These are phyloP conservation scores for Phyllopteryx taeniolatus DNA, from an alignment of 2,113 vertebrate genomes.

Conservation along the genomic window DNA sequence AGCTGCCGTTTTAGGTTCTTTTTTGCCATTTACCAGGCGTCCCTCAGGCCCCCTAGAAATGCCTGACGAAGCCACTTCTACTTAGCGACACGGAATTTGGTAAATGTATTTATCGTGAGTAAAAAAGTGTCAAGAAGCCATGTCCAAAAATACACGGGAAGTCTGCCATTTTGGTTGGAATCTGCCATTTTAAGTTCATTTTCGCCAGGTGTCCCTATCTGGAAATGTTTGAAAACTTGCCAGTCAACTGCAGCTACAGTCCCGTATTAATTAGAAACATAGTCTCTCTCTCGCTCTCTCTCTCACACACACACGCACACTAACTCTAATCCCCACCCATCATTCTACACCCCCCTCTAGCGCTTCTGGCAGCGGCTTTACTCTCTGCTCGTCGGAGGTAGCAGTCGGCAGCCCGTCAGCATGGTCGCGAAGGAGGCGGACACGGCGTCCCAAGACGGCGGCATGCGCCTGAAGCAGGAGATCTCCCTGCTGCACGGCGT, in stretches of 20 bases:
- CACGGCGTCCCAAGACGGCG: conserved; percentile 29
- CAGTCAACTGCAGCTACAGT: neutral
- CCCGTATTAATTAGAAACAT: neutral
- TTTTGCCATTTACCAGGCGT: too few relatives aligned
- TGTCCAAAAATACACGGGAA: too few relatives aligned
- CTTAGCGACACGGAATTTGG: too few relatives aligned
- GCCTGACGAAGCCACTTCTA: too few relatives aligned
- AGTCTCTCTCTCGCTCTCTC: neutral
- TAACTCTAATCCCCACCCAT: neutral
- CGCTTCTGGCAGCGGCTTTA: neutral
- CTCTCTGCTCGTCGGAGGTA: neutral
- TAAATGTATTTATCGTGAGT: too few relatives aligned
- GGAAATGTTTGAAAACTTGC: neutral
- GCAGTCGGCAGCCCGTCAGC: conserved; percentile 12
- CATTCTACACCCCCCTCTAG: neutral
- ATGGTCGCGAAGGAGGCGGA: conserved; percentile 66
- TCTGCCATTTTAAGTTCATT: too few relatives aligned
- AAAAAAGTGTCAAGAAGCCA: too few relatives aligned
- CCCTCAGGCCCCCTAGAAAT: too few relatives aligned
- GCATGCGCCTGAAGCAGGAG: conserved; percentile 74
- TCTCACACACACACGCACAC: neutral
- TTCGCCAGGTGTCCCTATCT: too few relatives aligned
- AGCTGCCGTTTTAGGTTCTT: too few relatives aligned
- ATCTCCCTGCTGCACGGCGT: conserved; percentile 81
- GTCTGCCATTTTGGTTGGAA: too few relatives aligned